A percentile compares a stretch with the other conserved stretches of the same genome.
phyloP scores from a whole-genome alignment of 2,113 vertebrate species.

The Pterocles gutturalis region DNA sequence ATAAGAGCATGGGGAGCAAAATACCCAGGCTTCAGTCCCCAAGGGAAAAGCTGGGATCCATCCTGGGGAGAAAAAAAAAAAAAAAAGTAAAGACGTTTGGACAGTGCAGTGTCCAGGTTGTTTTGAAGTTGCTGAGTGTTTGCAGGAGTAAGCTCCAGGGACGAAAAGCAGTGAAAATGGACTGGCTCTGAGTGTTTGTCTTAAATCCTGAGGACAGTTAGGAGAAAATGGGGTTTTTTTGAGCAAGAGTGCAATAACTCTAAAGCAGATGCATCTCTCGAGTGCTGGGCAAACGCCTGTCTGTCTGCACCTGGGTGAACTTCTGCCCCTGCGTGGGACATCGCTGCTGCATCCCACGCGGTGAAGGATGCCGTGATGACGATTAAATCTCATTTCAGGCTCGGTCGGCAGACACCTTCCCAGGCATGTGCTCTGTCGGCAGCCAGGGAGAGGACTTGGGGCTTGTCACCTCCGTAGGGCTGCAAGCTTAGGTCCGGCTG shows the following conservation, averaged over 20 bases:
- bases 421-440: accelerated
- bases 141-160: neutral
- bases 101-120: neutral
- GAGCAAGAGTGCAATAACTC: neutral
- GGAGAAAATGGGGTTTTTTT: neutral
- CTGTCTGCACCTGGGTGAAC: neutral
- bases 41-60: neutral
- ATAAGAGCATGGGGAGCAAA: neutral
- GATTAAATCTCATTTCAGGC: neutral
- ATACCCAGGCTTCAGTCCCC: neutral
- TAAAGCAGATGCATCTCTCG: neutral
- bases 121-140: neutral
- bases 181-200: neutral
- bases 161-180: accelerated
- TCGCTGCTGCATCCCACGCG: accelerated
- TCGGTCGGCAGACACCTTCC: neutral
- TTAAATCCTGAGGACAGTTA: neutral
- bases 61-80: neutral
- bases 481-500: neutral
- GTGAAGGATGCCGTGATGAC: accelerated
- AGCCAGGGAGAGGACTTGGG: neutral
- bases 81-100: neutral
- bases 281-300: neutral
- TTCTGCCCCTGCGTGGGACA: accelerated
- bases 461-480: neutral